A percentile compares a stretch with the other conserved stretches of the same genome.
These are phyloP conservation scores for Bimastos eiseni DNA, from an alignment of 2,888 invertebrate species.

Conservation along the genomic window DNA sequence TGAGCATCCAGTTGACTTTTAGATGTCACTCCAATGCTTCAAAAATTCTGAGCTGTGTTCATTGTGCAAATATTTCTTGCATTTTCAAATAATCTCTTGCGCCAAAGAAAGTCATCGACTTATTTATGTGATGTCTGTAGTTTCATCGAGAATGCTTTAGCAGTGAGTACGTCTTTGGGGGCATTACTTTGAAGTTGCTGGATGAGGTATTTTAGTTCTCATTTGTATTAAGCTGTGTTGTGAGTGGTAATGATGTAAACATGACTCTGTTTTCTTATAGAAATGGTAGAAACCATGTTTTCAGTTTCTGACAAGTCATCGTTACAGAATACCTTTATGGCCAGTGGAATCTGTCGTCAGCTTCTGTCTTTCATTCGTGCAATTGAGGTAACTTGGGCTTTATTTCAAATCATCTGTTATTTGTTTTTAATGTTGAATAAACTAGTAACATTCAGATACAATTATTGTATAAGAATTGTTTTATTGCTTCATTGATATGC, in stretches of 20 bases:
- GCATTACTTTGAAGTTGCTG: not conserved
- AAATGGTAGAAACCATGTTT: conserved; percentile 18
- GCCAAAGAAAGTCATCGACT: not conserved
- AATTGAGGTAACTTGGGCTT: not conserved
- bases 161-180: not conserved
- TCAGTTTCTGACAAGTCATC: conserved; percentile 10
- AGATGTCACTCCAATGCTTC: not conserved
- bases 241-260: too few species aligned
- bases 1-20: not conserved
- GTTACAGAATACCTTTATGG: conserved; percentile 26
- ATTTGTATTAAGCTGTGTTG: not conserved
- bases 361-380: conserved; percentile 22
- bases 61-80: not conserved
- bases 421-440: too few species aligned
- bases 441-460: too few species aligned
- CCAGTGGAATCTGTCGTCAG: conserved; percentile 26
- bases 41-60: not conserved
- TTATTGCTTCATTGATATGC: too few species aligned
- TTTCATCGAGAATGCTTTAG: not conserved
- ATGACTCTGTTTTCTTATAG: not conserved
- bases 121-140: too few species aligned
- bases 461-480: too few species aligned
- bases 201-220: not conserved
- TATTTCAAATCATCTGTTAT: not conserved
- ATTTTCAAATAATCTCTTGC: not conserved